Base-by-base conservation (phyloP, 2,888 invertebrate genomes). In the Ectobius pallidus region DNA sequence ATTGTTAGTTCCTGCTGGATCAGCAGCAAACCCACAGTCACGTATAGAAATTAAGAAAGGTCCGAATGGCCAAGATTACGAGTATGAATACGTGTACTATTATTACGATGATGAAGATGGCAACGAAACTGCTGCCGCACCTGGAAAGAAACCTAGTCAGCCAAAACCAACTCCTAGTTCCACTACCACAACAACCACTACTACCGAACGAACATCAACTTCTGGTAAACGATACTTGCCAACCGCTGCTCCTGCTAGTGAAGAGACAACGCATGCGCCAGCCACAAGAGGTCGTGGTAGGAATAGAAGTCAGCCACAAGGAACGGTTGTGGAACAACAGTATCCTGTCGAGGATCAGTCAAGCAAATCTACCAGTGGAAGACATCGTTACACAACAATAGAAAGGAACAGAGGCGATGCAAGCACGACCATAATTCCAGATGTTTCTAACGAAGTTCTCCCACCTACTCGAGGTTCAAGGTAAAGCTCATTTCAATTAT, bases 1-100 rank as follows among this genome's bases (percentile, higher is more conserved):
- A 68, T 76, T 78, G 27, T 74, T 80, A 7, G 76, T 77, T 1
- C 77, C 78, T 11, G 74, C 76, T 30, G 77, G 75, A 4, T 72
- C 72, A 14, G 32, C 79, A 11, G 72, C 73, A 22, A 76, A 77
- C 4, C 84, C 85, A 78, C 89, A 91, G 77, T 92, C 92, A 0
- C 85, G 91, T 74, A 91, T 92, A 77, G 91, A 94, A 86, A 90
- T 95, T 39, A 94, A 95, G 80, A 95, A 94, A 80, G 95, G 93
- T 16, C 93, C 94, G 1, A 94, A 95, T 79, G 95, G 95, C 1
- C 92, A 94, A 82, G 95, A 95, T 80, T 95, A 95, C 80, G 95
- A 95, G 82, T 95, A 95, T 80, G 95, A 95, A 81, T 95, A 95
- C 80, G 92, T 95, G 30, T 95, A 95, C 80, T 95, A 95, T 80